A percentile compares a stretch with the other conserved stretches of the same genome.
Evolutionary conservation across 2,888 invertebrate genomes (phyloP).

Genomic region (Chrysina gloriosa): DNA sequence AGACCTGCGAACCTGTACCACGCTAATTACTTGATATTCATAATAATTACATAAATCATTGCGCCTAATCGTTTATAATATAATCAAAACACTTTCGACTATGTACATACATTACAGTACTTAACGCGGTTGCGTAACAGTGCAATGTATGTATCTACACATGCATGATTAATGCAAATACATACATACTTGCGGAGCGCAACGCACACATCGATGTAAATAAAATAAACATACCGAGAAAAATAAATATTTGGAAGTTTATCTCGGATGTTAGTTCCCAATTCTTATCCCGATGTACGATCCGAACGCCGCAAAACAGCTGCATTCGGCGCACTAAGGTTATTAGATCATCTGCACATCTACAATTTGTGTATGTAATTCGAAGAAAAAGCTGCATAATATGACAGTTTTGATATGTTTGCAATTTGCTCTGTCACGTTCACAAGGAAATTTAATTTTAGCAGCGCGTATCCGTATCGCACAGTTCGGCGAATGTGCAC

Average conservation of each 20-base stretch:
- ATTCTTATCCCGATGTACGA: conserved; percentile 21
- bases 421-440: background rate
- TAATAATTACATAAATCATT: conserved; percentile 29
- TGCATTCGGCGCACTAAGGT: conserved; percentile 11
- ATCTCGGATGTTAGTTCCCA: conserved; percentile 17
- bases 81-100: conserved; percentile 28
- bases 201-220: background rate
- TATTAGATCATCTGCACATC: conserved; percentile 19
- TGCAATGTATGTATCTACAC: background rate
- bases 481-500: background rate
- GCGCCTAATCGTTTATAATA: conserved; percentile 19
- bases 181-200: conserved; percentile 1
- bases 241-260: conserved; percentile 33
- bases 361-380: background rate
- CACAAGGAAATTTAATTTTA: background rate
- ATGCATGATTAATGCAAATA: background rate
- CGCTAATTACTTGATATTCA: conserved; percentile 16
- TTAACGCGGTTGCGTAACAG: background rate
- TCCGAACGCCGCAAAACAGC: background rate
- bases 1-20: conserved; percentile 11
- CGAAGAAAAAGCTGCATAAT: background rate
- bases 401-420: background rate
- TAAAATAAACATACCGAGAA: conserved; percentile 29
- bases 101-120: background rate
- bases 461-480: background rate